A percentile compares a stretch with the other conserved stretches of the same genome.
Conservation (phyloP, 2,113 vertebrate species). For the Rhinichthys klamathensis region DNA sequence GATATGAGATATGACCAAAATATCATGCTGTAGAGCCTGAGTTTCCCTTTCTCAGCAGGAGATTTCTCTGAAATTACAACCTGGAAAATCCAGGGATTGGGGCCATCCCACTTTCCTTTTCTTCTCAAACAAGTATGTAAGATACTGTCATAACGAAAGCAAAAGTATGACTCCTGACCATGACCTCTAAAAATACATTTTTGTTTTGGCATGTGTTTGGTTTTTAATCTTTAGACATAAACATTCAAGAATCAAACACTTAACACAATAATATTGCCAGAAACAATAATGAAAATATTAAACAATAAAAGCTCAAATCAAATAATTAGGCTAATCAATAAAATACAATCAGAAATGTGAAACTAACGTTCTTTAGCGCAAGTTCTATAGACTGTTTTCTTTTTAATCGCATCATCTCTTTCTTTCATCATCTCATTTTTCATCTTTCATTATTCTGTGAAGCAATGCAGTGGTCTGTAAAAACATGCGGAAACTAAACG, state of each 20-base stretch:
- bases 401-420: not conserved
- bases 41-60: not conserved
- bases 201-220: not conserved
- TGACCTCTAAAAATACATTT: not conserved
- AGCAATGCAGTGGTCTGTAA: not conserved
- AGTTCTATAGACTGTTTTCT: not conserved
- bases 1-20: not conserved
- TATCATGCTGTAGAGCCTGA: not conserved
- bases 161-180: not conserved
- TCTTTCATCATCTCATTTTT: too few species aligned
- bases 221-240: not conserved
- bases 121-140: not conserved
- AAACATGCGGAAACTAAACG: not conserved
- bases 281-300: not conserved
- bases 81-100: not conserved
- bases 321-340: not conserved
- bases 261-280: not conserved
- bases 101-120: not conserved
- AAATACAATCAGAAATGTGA: not conserved
- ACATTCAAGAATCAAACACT: not conserved
- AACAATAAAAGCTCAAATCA: not conserved
- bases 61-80: not conserved
- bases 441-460: not conserved
- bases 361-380: not conserved
- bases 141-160: not conserved